These are phyloP conservation scores for Cheiracanthium punctorium DNA, from an alignment of 2,888 invertebrate species.

Conservation along the genomic window DNA sequence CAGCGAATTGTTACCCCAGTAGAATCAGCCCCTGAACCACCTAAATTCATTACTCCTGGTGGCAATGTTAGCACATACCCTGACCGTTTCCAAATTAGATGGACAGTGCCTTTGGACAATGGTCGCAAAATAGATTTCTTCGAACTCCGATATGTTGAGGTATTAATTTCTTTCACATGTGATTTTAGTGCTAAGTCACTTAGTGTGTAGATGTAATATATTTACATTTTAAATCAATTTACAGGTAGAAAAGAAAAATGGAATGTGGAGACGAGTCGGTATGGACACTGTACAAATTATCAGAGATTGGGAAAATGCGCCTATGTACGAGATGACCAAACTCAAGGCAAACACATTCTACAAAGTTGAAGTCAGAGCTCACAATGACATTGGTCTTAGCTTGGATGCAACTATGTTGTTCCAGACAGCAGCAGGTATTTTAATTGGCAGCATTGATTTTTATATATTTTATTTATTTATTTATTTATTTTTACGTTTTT, in stretches of 20 bases:
- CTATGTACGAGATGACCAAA: slow-evolving; percentile 78
- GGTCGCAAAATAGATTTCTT: slow-evolving; percentile 91
- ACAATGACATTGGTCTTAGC: slow-evolving; percentile 90
- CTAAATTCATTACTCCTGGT: slow-evolving; percentile 79
- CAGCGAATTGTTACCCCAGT: slow-evolving; percentile 84
- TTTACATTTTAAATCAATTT: background rate
- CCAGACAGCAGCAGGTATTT: slow-evolving; percentile 89
- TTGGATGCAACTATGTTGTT: slow-evolving; percentile 85
- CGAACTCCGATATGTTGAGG: slow-evolving; percentile 86
- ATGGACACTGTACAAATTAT: slow-evolving; percentile 33
- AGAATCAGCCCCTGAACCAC: slow-evolving; percentile 85
- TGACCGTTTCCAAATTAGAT: slow-evolving; percentile 81
- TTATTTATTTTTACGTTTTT: background rate
- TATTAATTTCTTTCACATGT: slow-evolving; percentile 74
- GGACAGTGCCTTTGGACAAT: slow-evolving; percentile 91
- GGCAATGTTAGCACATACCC: slow-evolving; percentile 74
- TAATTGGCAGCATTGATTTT: background rate
- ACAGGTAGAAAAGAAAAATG: slow-evolving; percentile 55
- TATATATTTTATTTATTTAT: background rate
- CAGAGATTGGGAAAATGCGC: slow-evolving; percentile 61
- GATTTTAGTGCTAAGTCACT: too few relatives aligned
- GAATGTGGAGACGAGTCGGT: slow-evolving; percentile 40
- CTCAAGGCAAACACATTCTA: slow-evolving; percentile 88
- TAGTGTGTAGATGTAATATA: too few relatives aligned
- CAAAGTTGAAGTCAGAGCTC: slow-evolving; percentile 88